These are phyloP conservation scores for Pipistrellus nathusii DNA, from an alignment of 2,797 vertebrate species.

Conservation along the genomic window DNA sequence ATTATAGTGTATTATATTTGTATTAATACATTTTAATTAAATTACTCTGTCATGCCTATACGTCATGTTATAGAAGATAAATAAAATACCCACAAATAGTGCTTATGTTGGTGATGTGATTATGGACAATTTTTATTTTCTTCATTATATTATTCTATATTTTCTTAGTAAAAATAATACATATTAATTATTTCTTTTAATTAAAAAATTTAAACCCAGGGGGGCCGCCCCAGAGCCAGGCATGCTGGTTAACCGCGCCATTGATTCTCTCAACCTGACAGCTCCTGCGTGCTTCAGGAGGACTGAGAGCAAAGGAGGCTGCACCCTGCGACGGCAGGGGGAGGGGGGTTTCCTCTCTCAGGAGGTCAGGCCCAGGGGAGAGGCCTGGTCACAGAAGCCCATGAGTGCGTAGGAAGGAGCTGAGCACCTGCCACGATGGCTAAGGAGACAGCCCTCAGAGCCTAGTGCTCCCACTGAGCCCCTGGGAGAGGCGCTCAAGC, in stretches of 20 bases:
- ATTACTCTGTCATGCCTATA: neutral
- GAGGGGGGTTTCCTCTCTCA: neutral
- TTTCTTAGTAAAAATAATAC: too few species aligned
- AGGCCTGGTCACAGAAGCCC: neutral
- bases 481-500: neutral
- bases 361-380: neutral
- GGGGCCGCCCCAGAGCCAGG: neutral
- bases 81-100: neutral
- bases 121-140: neutral
- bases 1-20: neutral
- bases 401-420: fast-evolving
- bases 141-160: neutral
- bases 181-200: too few species aligned
- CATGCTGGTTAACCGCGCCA: neutral
- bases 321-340: neutral
- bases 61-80: neutral
- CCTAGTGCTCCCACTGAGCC: too few species aligned
- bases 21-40: neutral
- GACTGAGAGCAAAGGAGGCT: neutral
- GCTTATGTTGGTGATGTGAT: neutral
- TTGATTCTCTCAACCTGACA: neutral
- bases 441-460: neutral
- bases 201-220: too few species aligned
- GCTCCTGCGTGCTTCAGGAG: neutral
- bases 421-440: fast-evolving